phyloP scores from a whole-genome alignment of 2,113 vertebrate species.

The Pteruthius melanotis region DNA sequence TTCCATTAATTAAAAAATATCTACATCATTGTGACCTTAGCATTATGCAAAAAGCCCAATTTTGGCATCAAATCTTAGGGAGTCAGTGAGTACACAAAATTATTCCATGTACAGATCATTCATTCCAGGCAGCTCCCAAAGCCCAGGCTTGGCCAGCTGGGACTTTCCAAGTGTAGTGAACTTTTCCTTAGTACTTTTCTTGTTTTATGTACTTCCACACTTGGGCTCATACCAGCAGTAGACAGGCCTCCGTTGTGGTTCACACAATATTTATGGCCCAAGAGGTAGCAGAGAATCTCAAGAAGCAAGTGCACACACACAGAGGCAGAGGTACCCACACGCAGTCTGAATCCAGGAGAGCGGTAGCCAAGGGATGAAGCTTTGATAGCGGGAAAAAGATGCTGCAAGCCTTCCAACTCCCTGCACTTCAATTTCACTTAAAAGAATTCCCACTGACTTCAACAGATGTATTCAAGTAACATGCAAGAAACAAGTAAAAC shows the following conservation, averaged over 20 bases:
- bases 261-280: neutral
- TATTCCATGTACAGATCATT: constrained; percentile 8
- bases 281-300: neutral
- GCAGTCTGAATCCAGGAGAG: neutral
- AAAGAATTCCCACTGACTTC: neutral
- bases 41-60: neutral
- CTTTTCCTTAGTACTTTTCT: neutral
- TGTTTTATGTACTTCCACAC: neutral
- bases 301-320: neutral
- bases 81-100: neutral
- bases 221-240: constrained; percentile 30
- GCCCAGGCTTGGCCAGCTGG: neutral
- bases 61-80: neutral
- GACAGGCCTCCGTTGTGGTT: neutral
- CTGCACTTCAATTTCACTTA: neutral
- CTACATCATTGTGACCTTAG: constrained; percentile 12
- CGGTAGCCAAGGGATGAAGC: neutral
- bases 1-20: constrained; percentile 31
- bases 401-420: neutral
- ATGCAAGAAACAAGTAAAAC: neutral
- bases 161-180: constrained; percentile 1
- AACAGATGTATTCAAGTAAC: neutral
- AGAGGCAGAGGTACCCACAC: neutral
- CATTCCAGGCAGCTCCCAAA: neutral
- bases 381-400: neutral